Evolutionary conservation across 2,888 invertebrate genomes (phyloP), one percentile per base, ranked within the genome.

Genomic region (Spisula subtruncata): DNA sequence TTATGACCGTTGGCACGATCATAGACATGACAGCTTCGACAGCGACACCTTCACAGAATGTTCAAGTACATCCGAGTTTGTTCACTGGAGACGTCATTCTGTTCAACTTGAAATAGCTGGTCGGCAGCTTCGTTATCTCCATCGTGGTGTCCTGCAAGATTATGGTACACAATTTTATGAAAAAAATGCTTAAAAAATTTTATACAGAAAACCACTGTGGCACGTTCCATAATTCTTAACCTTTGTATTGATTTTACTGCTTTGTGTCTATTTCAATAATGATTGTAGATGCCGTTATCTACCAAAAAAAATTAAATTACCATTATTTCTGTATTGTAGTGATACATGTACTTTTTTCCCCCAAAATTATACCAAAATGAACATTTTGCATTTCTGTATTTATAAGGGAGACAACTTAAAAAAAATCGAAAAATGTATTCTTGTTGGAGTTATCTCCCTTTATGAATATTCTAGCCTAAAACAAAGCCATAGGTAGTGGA

Each of bases 41-140:
- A 96, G 96, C 84, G 96, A 96, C 91, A 96, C 96, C 0, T 96
- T 96, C 93, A 96, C 96, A 16, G 96, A 96, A 88, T 95, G 95
- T 88, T 96, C 96, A 35, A 96, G 96, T 85, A 96, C 96, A 1
- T 96, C 96, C 4, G 96, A 96, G 85, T 93, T 95, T 81, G 93
- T 95, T 82, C 94, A 93, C 81, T 93, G 93, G 90, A 79, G 93
- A 18, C 91, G 94, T 54, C 92, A 85, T 35, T 93, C 93, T 6
- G 84, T 90, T 25, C 84, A 85, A 56, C 93, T 92, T 56, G 94
- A 93, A 83, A 92, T 87, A 51, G 94, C 91, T 48, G 91, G 93
- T 83, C 93, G 94, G 10, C 94, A 94, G 79, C 90, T 94, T 1
- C 92, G 94, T 25, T 87, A 86, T 32, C 92, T 95, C 48, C 94